Evolutionary conservation across 2,888 invertebrate genomes (phyloP).

Genomic region (Apodemia duryi): DNA sequence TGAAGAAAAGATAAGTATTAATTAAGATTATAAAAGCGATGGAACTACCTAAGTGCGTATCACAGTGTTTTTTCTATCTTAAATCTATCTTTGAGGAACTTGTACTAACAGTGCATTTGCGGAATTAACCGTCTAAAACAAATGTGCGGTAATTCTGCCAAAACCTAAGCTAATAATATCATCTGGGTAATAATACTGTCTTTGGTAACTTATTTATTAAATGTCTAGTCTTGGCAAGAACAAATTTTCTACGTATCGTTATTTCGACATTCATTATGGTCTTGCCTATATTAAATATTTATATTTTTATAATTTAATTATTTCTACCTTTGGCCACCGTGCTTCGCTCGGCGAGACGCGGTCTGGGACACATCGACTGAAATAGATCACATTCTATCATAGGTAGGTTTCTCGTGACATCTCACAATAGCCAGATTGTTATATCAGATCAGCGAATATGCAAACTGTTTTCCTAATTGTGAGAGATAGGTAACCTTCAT

Average conservation of each 20-base stretch:
- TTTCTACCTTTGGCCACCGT: constrained; percentile 7
- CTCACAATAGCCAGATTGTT: no score
- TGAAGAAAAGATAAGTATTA: constrained; percentile 23
- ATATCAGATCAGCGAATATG: no score
- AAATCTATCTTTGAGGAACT: constrained; percentile 49
- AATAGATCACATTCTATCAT: constrained; percentile 6
- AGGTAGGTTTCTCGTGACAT: no score
- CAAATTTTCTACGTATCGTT: constrained; percentile 22
- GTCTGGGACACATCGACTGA: neutral
- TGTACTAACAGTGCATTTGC: constrained; percentile 50
- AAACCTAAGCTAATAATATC: constrained; percentile 44
- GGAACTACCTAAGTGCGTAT: constrained; percentile 63
- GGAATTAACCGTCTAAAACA: constrained; percentile 73
- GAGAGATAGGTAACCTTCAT: no score
- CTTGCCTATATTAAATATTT: neutral
- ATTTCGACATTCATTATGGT: constrained; percentile 3
- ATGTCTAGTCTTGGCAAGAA: constrained; percentile 22
- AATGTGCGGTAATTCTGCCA: constrained; percentile 74
- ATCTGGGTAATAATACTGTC: constrained; percentile 60
- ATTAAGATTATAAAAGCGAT: constrained; percentile 24
- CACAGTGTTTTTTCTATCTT: constrained; percentile 68
- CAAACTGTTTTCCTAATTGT: no score
- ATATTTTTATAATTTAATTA: neutral
- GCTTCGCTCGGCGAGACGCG: constrained; percentile 9
- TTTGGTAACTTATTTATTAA: constrained; percentile 55